Base-by-base conservation (phyloP, 2,888 invertebrate species). In the Charanyca ferruginea region DNA sequence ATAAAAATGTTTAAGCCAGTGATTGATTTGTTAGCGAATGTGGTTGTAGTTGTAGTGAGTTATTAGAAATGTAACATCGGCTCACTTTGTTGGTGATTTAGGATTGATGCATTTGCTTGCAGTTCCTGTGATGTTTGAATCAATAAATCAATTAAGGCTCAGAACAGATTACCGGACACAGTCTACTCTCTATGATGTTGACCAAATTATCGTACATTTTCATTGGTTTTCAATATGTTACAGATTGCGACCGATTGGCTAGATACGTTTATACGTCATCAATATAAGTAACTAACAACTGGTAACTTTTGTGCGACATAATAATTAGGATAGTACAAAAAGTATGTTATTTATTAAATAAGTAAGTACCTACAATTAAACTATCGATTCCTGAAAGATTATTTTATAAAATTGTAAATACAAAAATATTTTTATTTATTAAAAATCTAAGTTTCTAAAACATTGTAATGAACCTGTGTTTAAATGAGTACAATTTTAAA, bases 1-100 rank as follows among this genome's bases (percentile, higher is more conserved):
- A 62, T 83, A 83, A 83, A 83, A 83, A 84, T 82, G 79, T 76
- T 81, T 73, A 35, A 69, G 48, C 72, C 69, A 75, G 78, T 79
- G 81, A 80, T 79, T 80, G 77, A 77, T 84, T 80, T 76, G 73
- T 80, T 66, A 77, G 76, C 55, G 32, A 3, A 64, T 73, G 67
- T 57, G 60, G 76, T 73, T 74, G 73, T 65, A 35, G 64, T 68
- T 79, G 69, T 57, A 47, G 77, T 80, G 68, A 80, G 59, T 74
- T 81, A 80, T 70, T 64, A 73, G 65, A 38, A 63, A 51, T 55
- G 52, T 66, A 28, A 54, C 38, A 57, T 38, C 45, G 35, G 25
- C 51, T 69, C 25, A 59, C 62, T 68, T 74, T 72, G 65, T 69
- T 48, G n/a, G 25, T 28, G 66, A 48, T 59, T 62, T 64, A 64